Evolutionary conservation across 1,140 invertebrate genomes (phyloP).

Genomic region (Pseudachorutes palmiensis): DNA sequence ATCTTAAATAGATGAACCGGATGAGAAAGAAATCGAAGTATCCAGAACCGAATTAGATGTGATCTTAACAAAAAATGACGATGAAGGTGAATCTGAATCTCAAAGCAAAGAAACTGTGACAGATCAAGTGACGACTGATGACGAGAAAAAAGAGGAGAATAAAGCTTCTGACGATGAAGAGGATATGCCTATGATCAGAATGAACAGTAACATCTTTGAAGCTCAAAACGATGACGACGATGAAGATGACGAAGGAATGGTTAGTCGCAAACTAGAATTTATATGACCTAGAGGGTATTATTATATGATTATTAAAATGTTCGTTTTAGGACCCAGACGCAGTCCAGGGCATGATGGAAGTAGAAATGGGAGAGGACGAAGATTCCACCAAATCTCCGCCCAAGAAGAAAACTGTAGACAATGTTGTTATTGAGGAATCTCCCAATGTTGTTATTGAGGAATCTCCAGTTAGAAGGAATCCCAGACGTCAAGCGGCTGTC

Average conservation of each 20-base stretch:
- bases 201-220: slow-evolving; percentile 21
- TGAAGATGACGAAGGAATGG: slow-evolving; percentile 22
- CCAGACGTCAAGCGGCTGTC: slow-evolving; percentile 39
- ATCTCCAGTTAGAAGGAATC: slow-evolving; percentile 22
- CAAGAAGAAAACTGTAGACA: not conserved
- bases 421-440: too few relatives aligned
- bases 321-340: slow-evolving; percentile 18
- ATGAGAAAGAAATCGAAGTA: too few relatives aligned
- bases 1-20: too few relatives aligned
- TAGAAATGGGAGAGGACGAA: slow-evolving; percentile 25
- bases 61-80: too few relatives aligned
- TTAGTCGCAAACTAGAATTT: not conserved
- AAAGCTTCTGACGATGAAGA: slow-evolving; percentile 27
- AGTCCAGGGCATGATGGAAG: slow-evolving; percentile 28
- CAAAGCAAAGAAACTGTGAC: too few relatives aligned
- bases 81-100: too few relatives aligned
- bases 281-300: too few relatives aligned
- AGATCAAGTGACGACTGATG: too few relatives aligned
- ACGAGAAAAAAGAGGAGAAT: slow-evolving; percentile 1
- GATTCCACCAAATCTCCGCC: not conserved
- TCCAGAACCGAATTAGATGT: too few relatives aligned
- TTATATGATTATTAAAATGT: too few relatives aligned
- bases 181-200: slow-evolving; percentile 18
- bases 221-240: slow-evolving; percentile 30
- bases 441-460: not conserved